Evolutionary conservation across 2,113 vertebrate species (phyloP).

Genomic region (Eulemur rufifrons): DNA sequence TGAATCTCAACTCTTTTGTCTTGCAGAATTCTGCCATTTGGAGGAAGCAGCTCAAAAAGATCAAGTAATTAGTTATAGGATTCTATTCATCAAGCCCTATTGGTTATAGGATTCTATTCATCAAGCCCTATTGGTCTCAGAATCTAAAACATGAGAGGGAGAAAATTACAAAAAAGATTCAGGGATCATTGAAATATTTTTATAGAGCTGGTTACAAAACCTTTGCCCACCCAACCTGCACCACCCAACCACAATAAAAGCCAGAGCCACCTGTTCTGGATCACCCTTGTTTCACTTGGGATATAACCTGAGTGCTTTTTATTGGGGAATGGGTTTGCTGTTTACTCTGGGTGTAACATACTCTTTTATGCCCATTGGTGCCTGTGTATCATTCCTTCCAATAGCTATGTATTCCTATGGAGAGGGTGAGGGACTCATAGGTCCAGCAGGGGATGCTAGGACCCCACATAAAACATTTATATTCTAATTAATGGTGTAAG

Average conservation of each 20-base stretch:
- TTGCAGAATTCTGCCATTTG: no score
- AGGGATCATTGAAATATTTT: no score
- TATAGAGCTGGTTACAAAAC: no score
- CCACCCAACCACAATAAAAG: neutral
- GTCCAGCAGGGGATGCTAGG: neutral
- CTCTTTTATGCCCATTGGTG: neutral
- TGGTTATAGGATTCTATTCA: no score
- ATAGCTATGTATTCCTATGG: neutral
- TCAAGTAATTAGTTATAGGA: no score
- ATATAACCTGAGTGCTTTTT: neutral
- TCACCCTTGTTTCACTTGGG: neutral
- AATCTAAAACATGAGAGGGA: no score
- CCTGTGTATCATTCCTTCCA: neutral
- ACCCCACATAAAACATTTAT: neutral
- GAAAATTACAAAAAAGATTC: no score
- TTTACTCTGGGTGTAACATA: neutral
- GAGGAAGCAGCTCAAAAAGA: no score
- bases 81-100: no score
- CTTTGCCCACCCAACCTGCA: neutral
- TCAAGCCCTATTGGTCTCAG: no score
- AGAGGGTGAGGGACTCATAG: fast-evolving
- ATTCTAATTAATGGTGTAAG: neutral
- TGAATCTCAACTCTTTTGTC: no score
- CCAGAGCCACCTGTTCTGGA: neutral
- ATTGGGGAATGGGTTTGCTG: neutral